Base-by-base conservation (phyloP, 2,797 vertebrate genomes). In the Melanogrammus aeglefinus region DNA sequence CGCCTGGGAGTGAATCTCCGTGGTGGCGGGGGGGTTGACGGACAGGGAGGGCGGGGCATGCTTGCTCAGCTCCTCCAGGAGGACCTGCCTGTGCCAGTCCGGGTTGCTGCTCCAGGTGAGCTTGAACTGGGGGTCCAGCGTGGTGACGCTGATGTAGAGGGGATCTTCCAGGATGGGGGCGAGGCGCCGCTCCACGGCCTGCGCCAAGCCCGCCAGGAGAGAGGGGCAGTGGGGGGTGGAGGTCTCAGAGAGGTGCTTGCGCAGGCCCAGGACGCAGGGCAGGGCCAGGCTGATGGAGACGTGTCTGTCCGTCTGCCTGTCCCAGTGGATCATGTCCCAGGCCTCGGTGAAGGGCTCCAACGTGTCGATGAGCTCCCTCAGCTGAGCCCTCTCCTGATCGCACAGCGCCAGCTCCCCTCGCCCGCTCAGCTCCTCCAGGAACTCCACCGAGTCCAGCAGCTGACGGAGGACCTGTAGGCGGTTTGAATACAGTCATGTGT, bases 61-160 rank as follows among this genome's bases (percentile, higher is more conserved):
- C 90, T 94, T 95, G 77, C 90, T 90, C 78, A 95, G 79, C 82
- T 95, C 95, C 81, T 94, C 93, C 81, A 94, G 80, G 35, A 95
- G 82, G 75, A 95, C 90, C 83, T 95, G 94, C 86, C 88, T 92
- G 89, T 95, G 95, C 94, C 94, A 94, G 77, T 95, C 95, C 0
- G 89, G 90, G 84, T 93, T 93, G 82, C 92, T 95, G 92, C 95
- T 95, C 95, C 95, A 95, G 4, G 95, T 93, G 29, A 95, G 94
- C 82, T 95, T 95, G 84, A 95, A 95, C 90, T 95, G 95, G 14
- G 95, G 95, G 83, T 95, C 95, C 83, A 95, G 81, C 6, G 93
- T 93, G 77, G 95, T 94, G 79, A 93, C 94, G 1, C 91, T 93
- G 79, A 95, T 86, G 81, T 94, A 95, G 57, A 95, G 92, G 4